These are phyloP conservation scores for Cerastoderma edule DNA, from an alignment of 2,888 invertebrate genomes.

Conservation along the genomic window DNA sequence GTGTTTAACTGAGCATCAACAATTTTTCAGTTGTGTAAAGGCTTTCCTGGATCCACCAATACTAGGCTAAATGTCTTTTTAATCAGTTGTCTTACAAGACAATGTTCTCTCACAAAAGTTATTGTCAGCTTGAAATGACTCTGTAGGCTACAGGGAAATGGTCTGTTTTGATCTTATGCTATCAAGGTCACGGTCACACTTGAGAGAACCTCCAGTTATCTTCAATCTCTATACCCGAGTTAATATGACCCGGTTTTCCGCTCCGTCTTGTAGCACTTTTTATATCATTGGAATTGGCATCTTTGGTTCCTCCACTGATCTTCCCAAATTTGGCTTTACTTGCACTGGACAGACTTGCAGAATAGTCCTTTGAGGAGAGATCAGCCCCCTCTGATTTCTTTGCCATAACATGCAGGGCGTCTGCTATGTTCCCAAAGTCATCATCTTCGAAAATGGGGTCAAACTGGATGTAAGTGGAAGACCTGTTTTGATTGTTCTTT, in stretches of 20 bases:
- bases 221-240: slow-evolving; percentile 56
- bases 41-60: no score
- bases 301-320: slow-evolving; percentile 49
- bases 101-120: no score
- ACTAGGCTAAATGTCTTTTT: no score
- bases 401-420: slow-evolving; percentile 14
- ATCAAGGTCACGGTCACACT: slow-evolving; percentile 45
- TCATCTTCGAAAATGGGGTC: slow-evolving; percentile 79
- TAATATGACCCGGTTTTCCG: slow-evolving; percentile 62
- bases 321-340: slow-evolving; percentile 51
- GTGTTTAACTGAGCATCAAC: no score
- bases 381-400: slow-evolving; percentile 24
- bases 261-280: slow-evolving; percentile 44
- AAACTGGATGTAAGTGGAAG: slow-evolving; percentile 79
- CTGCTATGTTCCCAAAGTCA: slow-evolving; percentile 65
- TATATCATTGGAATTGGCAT: slow-evolving; percentile 54
- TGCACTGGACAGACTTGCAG: slow-evolving; percentile 36
- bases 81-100: no score
- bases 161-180: background rate
- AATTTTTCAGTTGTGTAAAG: no score
- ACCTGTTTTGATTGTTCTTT: slow-evolving; percentile 68
- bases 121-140: no score
- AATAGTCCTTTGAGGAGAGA: slow-evolving; percentile 43
- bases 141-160: no score
- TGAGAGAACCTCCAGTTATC: slow-evolving; percentile 69